Percentiles rank a stretch among this genome's conserved stretches.
phyloP scores from a whole-genome alignment of 2,113 vertebrate species.

The Indicator maculatus region DNA sequence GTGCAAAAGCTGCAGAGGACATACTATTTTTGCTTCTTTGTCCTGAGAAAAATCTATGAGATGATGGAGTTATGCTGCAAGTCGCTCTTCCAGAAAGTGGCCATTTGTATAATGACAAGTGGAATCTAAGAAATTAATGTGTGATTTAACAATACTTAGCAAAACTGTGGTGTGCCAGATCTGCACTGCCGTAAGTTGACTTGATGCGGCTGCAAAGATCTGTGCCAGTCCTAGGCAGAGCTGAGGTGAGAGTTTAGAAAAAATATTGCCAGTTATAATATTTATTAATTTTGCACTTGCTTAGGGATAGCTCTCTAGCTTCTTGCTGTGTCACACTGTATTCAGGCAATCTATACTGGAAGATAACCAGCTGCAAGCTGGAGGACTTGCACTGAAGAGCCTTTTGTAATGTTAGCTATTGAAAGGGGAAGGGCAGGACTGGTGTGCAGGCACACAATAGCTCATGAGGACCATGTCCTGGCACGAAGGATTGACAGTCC shows the following conservation, averaged over 20 bases:
- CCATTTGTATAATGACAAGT: not conserved
- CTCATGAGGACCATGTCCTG: not conserved
- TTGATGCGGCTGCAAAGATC: constrained; percentile 28
- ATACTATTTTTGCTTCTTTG: not conserved
- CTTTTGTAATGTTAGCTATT: not conserved
- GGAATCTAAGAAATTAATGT: not conserved
- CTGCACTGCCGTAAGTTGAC: not conserved
- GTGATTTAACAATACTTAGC: not conserved
- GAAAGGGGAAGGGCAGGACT: not conserved
- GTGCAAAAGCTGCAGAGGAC: not conserved
- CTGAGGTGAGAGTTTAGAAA: not conserved
- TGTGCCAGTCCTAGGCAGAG: constrained; percentile 14
- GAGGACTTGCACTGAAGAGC: not conserved
- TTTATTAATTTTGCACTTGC: constrained; percentile 17
- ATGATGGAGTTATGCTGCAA: not conserved
- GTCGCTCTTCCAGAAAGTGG: not conserved
- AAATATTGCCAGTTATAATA: not conserved
- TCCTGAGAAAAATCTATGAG: not conserved
- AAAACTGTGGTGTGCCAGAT: not conserved
- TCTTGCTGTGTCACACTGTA: not conserved
- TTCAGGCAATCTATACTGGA: not conserved
- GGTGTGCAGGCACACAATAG: not conserved
- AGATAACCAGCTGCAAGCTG: not conserved
- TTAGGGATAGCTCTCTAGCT: not conserved
- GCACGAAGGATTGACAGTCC: not conserved